A percentile compares a stretch with the other conserved stretches of the same genome.
Conservation (phyloP, 1,140 invertebrate species). For the Achroia grisella region DNA sequence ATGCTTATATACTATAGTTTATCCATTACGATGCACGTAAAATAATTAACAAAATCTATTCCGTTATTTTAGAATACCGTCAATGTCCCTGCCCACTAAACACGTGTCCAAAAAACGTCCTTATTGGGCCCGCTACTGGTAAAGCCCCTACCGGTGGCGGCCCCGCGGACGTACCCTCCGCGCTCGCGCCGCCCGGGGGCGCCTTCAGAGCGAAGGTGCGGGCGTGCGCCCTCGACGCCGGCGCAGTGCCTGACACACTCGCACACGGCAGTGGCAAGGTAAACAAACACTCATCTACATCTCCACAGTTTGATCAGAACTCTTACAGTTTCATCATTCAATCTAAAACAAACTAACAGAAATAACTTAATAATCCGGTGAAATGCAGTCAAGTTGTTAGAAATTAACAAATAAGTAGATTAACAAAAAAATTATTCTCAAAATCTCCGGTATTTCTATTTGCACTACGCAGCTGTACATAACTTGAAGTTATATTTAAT, state of each 20-base stretch:
- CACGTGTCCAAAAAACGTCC: slow-evolving; percentile 96
- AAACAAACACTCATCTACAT: neutral
- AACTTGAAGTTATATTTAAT: too few species aligned
- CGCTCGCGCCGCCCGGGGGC: slow-evolving; percentile 57
- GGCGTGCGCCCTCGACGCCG: slow-evolving; percentile 53
- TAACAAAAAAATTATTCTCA: too few species aligned
- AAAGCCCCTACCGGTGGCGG: slow-evolving; percentile 74
- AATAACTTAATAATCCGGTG: too few species aligned
- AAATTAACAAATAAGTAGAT: too few species aligned
- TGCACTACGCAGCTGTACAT: too few species aligned
- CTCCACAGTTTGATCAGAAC: too few species aligned
- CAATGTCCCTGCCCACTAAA: slow-evolving; percentile 90
- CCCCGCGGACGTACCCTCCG: slow-evolving; percentile 65
- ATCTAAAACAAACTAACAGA: too few species aligned
- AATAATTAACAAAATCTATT: neutral
- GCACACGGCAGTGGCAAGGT: slow-evolving; percentile 67
- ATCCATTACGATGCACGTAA: too few species aligned
- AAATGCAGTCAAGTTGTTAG: too few species aligned
- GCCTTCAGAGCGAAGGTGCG: slow-evolving; percentile 65
- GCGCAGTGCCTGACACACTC: slow-evolving; percentile 37
- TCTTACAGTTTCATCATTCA: too few species aligned
- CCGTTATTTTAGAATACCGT: slow-evolving; percentile 71
- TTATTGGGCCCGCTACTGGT: slow-evolving; percentile 97
- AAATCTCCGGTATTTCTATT: too few species aligned
- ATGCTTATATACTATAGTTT: too few species aligned